Percentiles rank a stretch among this genome's conserved stretches.
phyloP scores from a whole-genome alignment of 2,888 invertebrate species.

The Hydropsyche betteni region DNA sequence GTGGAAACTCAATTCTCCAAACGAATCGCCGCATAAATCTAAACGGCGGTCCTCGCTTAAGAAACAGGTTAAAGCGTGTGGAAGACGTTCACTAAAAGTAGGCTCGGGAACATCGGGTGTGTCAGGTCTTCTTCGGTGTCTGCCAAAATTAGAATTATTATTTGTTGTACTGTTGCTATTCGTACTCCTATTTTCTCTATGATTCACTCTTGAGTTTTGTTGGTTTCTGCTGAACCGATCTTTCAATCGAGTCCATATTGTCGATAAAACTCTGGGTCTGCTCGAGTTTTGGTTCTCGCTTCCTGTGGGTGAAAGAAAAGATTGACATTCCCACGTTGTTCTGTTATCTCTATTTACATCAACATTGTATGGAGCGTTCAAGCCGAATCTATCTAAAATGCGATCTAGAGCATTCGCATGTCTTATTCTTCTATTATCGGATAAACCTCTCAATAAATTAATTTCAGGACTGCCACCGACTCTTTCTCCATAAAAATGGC shows the following conservation, averaged over 20 bases:
- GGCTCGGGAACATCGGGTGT: constrained; percentile 62
- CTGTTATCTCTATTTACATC: constrained; percentile 38
- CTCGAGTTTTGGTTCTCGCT: constrained; percentile 21
- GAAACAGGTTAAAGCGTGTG: constrained; percentile 9
- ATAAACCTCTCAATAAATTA: constrained; percentile 36
- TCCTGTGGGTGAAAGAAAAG: constrained; percentile 33
- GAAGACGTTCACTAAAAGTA: constrained; percentile 56
- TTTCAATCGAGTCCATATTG: constrained; percentile 46
- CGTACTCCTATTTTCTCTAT: not conserved
- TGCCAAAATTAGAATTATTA: constrained; percentile 53
- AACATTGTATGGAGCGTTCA: constrained; percentile 51
- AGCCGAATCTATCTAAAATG: constrained; percentile 56
- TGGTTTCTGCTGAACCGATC: constrained; percentile 44
- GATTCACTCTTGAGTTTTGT: not conserved
- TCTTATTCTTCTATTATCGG: constrained; percentile 45
- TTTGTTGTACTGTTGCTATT: constrained; percentile 52
- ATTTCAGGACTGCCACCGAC: constrained; percentile 45
- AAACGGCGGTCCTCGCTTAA: constrained; percentile 16
- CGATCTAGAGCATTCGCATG: constrained; percentile 52
- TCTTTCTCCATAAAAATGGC: constrained; percentile 40
- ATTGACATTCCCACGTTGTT: constrained; percentile 24
- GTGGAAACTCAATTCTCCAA: not conserved
- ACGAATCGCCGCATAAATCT: not conserved
- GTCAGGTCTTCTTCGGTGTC: constrained; percentile 56
- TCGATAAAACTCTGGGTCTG: constrained; percentile 37